Percentiles rank a stretch among this genome's conserved stretches.
Conservation (phyloP, 2,888 invertebrate genomes). For the Acleris literana region DNA sequence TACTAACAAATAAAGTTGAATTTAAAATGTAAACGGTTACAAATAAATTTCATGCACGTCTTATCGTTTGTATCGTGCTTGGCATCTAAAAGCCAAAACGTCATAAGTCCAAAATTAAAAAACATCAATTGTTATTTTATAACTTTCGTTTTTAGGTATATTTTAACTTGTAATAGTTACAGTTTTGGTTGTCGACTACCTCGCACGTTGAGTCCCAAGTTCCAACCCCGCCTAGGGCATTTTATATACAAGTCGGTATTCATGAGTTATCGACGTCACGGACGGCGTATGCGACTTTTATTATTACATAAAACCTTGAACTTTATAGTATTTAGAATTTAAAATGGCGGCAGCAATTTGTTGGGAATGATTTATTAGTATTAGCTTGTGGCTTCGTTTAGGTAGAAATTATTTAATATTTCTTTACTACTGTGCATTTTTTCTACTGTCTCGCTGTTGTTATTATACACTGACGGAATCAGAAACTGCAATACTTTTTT, state of each 20-base stretch:
- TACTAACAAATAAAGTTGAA: constrained; percentile 22
- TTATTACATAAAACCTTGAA: constrained; percentile 17
- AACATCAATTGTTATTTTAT: constrained; percentile 35
- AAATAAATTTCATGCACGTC: constrained; percentile 54
- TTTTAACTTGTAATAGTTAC: constrained; percentile 33
- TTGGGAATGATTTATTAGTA: too few species aligned
- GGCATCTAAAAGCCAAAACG: constrained; percentile 38
- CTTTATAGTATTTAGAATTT: constrained; percentile 21
- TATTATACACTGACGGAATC: too few species aligned
- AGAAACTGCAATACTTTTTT: too few species aligned
- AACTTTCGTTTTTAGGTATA: constrained; percentile 1
- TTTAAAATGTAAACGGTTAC: constrained; percentile 40
- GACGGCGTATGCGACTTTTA: constrained; percentile 28
- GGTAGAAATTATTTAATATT: too few species aligned
- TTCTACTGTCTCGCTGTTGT: too few species aligned
- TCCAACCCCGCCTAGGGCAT: constrained; percentile 59
- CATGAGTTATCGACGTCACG: constrained; percentile 45
- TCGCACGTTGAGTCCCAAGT: constrained; percentile 51
- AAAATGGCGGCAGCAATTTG: too few species aligned
- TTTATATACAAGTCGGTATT: constrained; percentile 49
- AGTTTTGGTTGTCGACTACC: constrained; percentile 47
- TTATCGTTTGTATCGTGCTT: constrained; percentile 53
- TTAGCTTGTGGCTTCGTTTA: too few species aligned
- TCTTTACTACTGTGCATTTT: too few species aligned
- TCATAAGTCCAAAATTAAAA: constrained; percentile 36